Percentiles rank a stretch among this genome's conserved stretches.
These are phyloP conservation scores for Leucophenga varia DNA, from an alignment of 1,140 invertebrate genomes.

Conservation along the genomic window DNA sequence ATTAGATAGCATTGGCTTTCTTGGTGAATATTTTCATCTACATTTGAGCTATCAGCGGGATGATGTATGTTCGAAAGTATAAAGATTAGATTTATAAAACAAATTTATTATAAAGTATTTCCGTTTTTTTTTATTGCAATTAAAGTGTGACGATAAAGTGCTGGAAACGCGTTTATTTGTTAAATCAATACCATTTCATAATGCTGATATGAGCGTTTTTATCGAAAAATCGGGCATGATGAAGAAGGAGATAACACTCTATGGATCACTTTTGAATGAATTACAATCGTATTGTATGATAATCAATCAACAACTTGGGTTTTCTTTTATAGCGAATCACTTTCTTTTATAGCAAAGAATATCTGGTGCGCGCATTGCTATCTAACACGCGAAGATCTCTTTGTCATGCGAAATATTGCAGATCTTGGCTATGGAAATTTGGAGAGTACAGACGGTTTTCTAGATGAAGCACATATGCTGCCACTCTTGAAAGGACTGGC, in stretches of 20 bases:
- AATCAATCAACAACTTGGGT: background rate
- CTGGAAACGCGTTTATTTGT: constrained; percentile 33
- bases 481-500: constrained; percentile 49
- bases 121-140: too few relatives aligned
- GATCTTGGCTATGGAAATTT: constrained; percentile 42
- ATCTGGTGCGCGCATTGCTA: constrained; percentile 56
- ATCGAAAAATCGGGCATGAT: constrained; percentile 30
- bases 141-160: constrained; percentile 4
- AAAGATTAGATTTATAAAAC: too few relatives aligned
- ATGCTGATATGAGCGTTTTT: constrained; percentile 29
- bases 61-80: background rate
- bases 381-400: constrained; percentile 41
- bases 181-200: constrained; percentile 37
- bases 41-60: constrained; percentile 27
- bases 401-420: constrained; percentile 57
- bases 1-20: constrained; percentile 31
- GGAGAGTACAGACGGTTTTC: constrained; percentile 14
- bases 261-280: constrained; percentile 33
- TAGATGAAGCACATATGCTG: constrained; percentile 35
- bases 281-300: constrained; percentile 30
- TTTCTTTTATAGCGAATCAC: background rate
- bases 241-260: constrained; percentile 35
- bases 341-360: constrained; percentile 20
- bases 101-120: too few relatives aligned
- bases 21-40: constrained; percentile 46